Conservation (phyloP, 2,113 vertebrate genomes). For the Mustela lutreola region DNA sequence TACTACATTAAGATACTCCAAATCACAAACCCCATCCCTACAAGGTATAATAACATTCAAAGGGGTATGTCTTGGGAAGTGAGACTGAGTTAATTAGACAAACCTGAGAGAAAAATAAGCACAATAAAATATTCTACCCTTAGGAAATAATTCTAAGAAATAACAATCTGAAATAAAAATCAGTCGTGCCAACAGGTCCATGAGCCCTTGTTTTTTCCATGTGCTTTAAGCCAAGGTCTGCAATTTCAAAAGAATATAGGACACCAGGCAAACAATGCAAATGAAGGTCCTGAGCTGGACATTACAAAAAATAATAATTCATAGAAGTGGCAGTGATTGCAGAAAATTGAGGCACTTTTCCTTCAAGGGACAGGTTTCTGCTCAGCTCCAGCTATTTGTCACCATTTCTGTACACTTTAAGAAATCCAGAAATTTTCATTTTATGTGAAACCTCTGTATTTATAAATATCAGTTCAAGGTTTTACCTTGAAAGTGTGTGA, state of each 20-base stretch:
- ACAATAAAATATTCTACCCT: not conserved
- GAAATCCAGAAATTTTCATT: not conserved
- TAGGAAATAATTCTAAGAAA: conserved; percentile 29
- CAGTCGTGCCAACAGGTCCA: not conserved
- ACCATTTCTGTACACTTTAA: not conserved
- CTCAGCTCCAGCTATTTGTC: not conserved
- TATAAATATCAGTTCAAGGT: not conserved
- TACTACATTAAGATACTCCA: not conserved
- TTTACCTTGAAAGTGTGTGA: not conserved
- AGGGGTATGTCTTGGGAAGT: not conserved
- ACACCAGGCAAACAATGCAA: not conserved
- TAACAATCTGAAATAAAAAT: not conserved
- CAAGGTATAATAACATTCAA: not conserved
- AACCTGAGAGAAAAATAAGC: not conserved
- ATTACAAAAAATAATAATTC: not conserved
- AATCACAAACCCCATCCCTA: not conserved
- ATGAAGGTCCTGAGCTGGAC: not conserved
- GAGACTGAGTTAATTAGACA: conserved; percentile 45
- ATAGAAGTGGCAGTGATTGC: not conserved
- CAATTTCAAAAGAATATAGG: not conserved
- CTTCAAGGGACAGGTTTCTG: accelerated
- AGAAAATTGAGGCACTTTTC: not conserved
- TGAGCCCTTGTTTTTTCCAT: not conserved
- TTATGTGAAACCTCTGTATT: not conserved
- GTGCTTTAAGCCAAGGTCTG: not conserved